Base-by-base conservation (phyloP, 2,797 vertebrate genomes). In the Muscicapa comitata region DNA sequence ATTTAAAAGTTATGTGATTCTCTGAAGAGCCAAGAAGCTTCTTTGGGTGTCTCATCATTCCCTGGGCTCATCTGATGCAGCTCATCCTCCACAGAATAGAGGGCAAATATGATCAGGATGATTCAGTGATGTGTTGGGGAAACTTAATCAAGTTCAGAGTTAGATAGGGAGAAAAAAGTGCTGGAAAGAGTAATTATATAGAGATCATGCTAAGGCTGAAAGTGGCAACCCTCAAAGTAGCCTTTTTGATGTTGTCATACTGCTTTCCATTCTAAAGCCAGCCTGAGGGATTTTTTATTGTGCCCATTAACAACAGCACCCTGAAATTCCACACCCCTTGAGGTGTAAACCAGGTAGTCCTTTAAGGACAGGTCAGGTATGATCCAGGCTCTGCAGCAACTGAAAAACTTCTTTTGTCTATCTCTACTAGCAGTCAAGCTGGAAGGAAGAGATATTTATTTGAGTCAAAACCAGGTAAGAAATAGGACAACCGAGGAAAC, bases 231-330 rank as follows among this genome's bases (percentile, higher is more conserved):
- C 15, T 79, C 19, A 25, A 28, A 61, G 38, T n/a, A 17, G n/a
- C 8, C 10, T 81, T 67, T 10, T 7, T 61, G 26, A 23, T 48
- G 9, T 3, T 68, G 7, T 29, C 26, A 8, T 28, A 31, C 2
- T 58, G 17, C 19, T 83, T 88, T 83, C 17, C 15, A 5, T 47
- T 67, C 55, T 47, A 62, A 15, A 76, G 15, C 13, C 28, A 79
- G 12, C 4, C 26, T 42, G 9, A 57, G 7, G 6, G 17, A 31
- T 42, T 57, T 50, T 65, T 88, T 13, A 23, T 42, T 2, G 1
- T 47, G 16, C 8, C 5, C 5, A 14, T 24, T 58, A n/a, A 13
- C 2, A 55, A 74, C 17, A 6, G 0, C n/a, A 61, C 4, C 15
- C 20, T 47, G 31, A 66, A 62, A 62, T 76, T 76, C 31, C 24